Evolutionary conservation across 2,113 vertebrate species (phyloP), one percentile per base, ranked within the genome.

Genomic region (Pogona vitticeps): DNA sequence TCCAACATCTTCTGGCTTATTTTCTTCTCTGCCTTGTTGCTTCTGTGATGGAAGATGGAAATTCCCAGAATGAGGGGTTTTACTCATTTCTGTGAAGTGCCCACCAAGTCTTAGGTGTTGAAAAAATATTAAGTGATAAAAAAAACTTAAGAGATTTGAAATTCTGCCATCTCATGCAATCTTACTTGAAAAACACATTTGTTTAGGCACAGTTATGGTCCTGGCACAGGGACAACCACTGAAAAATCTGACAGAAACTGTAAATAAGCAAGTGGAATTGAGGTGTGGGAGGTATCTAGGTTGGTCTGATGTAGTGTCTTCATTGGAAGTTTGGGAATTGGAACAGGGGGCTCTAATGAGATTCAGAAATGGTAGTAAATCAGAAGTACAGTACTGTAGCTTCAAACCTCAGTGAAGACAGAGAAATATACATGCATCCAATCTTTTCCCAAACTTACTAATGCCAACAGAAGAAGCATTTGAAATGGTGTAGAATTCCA

Each of bases 241-340:
- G 70, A 80, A 75, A 52, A 88, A 84, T 26, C 87, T 84, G 87
- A 73, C 76, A 84, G 71, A 76, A 65, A 40, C 40, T 65, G n/a
- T 61, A 82, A 86, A 86, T 77, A 79, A 72, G 42, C 26, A 36
- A 73, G 33, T 63, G 72, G 78, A 0, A 0, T 33, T 3, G 58
- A 40, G 0, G 0, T 80, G 75, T 86, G 88, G 18, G 73, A 58
- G 83, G 82, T 84, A 33, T 76, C 65, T 21, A 3, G 1, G 0
- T 0, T 0, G 0, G 23, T 71, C 63, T 86, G 80, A 82, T 86
- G 72, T n/a, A 82, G 38, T 38, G 56, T 77, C 73, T 63, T 63
- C 40, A 86, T 58, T 78, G 86, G 84, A 76, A 46, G 33, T 73
- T 65, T 78, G 80, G 76, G 65, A 36, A 73, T 46, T 78, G 80